Conservation (phyloP, 2,888 invertebrate genomes). For the Hetaerina titia region DNA sequence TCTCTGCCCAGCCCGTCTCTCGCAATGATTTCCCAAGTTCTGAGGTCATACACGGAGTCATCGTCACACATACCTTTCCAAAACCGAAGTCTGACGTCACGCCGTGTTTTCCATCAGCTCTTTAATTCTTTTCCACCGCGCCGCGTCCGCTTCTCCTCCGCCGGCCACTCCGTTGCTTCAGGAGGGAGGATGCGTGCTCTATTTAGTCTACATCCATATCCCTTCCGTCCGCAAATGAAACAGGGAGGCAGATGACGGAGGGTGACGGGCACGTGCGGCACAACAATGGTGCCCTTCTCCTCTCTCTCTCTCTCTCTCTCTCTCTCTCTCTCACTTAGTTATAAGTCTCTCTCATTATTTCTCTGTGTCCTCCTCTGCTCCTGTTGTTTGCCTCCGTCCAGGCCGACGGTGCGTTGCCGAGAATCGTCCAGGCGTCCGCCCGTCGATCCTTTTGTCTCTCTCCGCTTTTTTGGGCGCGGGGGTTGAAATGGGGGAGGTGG, state of each 20-base stretch:
- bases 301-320: background rate
- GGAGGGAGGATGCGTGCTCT: background rate
- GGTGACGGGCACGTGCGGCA: constrained; percentile 24
- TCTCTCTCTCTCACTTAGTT: background rate
- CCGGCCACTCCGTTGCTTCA: background rate
- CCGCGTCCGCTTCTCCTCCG: background rate
- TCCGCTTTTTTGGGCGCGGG: background rate
- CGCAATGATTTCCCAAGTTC: background rate
- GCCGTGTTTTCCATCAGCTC: background rate
- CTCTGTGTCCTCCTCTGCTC: background rate
- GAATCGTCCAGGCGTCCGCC: background rate
- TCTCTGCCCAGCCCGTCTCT: background rate
- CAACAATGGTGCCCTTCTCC: background rate
- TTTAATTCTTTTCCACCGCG: background rate
- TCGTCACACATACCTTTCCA: background rate
- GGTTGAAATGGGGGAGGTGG: background rate
- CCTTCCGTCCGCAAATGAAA: constrained; percentile 53
- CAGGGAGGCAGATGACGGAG: background rate
- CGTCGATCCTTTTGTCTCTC: constrained; percentile 21
- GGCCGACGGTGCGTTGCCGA: background rate
- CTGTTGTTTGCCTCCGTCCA: background rate
- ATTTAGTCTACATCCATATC: background rate
- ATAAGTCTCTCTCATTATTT: background rate
- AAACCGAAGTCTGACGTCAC: background rate
- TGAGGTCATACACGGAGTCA: background rate